Conservation (phyloP, 1,140 invertebrate species). For the Drosophila biarmipes region DNA sequence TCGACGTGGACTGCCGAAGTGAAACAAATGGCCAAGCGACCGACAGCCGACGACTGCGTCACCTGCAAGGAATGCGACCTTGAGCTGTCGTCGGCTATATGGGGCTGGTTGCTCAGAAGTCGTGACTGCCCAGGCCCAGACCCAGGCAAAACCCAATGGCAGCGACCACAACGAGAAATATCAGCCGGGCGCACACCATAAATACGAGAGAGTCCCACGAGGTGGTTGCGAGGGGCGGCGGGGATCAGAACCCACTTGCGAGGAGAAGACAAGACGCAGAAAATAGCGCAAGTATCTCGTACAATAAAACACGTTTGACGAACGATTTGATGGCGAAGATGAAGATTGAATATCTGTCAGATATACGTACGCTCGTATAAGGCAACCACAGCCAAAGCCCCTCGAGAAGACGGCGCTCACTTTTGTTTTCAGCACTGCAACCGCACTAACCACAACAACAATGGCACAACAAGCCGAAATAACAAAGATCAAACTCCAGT, state of each 20-base stretch:
- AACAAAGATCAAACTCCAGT: constrained; percentile 69
- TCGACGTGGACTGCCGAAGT: constrained; percentile 15
- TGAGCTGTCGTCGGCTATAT: constrained; percentile 65
- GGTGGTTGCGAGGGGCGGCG: not conserved
- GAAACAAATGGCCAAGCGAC: constrained; percentile 60
- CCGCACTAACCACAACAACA: constrained; percentile 52
- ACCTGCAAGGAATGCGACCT: constrained; percentile 72
- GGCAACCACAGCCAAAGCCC: constrained; percentile 19
- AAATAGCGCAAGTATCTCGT: constrained; percentile 65
- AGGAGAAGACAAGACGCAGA: constrained; percentile 29
- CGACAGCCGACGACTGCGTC: constrained; percentile 51
- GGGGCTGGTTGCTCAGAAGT: constrained; percentile 58
- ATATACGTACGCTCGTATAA: constrained; percentile 28
- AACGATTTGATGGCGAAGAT: constrained; percentile 71
- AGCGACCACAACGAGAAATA: constrained; percentile 22
- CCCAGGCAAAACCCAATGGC: constrained; percentile 15
- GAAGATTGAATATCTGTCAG: constrained; percentile 80
- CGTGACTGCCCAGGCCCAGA: constrained; percentile 56
- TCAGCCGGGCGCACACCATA: constrained; percentile 24
- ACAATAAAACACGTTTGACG: constrained; percentile 78
- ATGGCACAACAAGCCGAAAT: constrained; percentile 64
- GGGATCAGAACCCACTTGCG: constrained; percentile 38
- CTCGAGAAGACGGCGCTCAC: constrained; percentile 59
- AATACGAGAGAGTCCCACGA: too few relatives aligned
- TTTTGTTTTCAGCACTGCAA: constrained; percentile 73